Evolutionary conservation across 2,888 invertebrate species (phyloP).

Genomic region (Parnassius apollo): DNA sequence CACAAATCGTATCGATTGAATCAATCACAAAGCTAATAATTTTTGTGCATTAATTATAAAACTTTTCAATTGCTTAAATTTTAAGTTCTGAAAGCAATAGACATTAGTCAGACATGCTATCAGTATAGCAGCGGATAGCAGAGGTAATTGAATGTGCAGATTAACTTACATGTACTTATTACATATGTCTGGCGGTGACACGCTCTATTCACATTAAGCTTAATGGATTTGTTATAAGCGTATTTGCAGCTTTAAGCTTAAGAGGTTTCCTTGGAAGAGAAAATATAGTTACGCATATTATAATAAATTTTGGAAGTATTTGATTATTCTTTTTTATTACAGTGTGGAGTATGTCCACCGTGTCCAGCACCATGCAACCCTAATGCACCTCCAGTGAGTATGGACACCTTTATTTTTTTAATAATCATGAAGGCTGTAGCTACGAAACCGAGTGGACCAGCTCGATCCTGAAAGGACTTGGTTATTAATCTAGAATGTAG

Average conservation of each 20-base stretch:
- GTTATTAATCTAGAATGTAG: too few relatives aligned
- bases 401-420: background rate
- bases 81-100: background rate
- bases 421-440: too few relatives aligned
- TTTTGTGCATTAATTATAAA: too few relatives aligned
- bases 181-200: constrained; percentile 18
- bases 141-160: constrained; percentile 15
- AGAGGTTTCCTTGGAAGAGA: too few relatives aligned
- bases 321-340: constrained; percentile 32
- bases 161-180: constrained; percentile 9
- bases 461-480: too few relatives aligned
- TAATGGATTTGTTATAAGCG: constrained; percentile 16
- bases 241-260: constrained; percentile 6
- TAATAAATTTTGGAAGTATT: too few relatives aligned
- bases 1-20: too few relatives aligned
- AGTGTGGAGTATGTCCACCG: constrained; percentile 71
- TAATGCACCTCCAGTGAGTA: constrained; percentile 61
- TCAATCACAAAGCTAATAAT: too few relatives aligned
- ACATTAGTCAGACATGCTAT: background rate
- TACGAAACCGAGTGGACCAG: too few relatives aligned
- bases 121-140: background rate
- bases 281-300: too few relatives aligned
- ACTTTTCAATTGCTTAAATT: background rate
- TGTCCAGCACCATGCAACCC: constrained; percentile 72
- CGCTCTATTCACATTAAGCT: constrained; percentile 20